Base-by-base conservation (phyloP, 1,140 invertebrate species). In the Holotrichia oblita region DNA sequence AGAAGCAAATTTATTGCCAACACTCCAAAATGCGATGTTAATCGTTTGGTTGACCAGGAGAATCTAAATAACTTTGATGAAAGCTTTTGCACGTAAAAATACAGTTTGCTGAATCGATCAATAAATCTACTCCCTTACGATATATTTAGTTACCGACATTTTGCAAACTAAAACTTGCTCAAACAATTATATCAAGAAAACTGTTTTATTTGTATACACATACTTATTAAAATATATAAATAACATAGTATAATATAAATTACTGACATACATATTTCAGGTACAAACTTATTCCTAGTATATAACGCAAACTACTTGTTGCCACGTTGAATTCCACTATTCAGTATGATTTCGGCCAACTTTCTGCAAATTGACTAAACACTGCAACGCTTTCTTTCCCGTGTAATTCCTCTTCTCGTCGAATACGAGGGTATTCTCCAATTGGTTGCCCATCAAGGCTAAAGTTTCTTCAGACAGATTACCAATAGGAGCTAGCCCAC, bases 331-430 rank as follows among this genome's bases (percentile, higher is more conserved):
- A 34, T 34, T 34, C 4, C 27, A 34, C 4, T 1, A 34, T 34
- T 34, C 27, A 0, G 48, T n/a, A n/a, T 55, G 48, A 55, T 55
- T 55, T 17, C 48, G n/a, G 6, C 12, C 61, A 69, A 69, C 17
- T 14, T 69, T 69, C 27, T 69, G 61, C 61, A 69, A 69, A 10
- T 69, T 69, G 4, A 69, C 22, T 22, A 69, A 6, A 34, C 61
- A 69, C 27, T 69, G 61, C 27, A 27, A 14, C 0, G 61, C 61
- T 34, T 69, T 24, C 27, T 69, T 69, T 9, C 61, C 61, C 0
- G 61, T 69, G 24, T 22, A 69, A 34, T 69, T 69, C 22, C 61
- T 69, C 61, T 69, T 69, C 27, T 69, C 27, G 14, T 69, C 61
- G 9, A 69, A 69, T 3, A 69, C 61, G 0, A 69, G 3, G 10